phyloP scores from a whole-genome alignment of 1,140 invertebrate genomes.

The Drusus annulatus region DNA sequence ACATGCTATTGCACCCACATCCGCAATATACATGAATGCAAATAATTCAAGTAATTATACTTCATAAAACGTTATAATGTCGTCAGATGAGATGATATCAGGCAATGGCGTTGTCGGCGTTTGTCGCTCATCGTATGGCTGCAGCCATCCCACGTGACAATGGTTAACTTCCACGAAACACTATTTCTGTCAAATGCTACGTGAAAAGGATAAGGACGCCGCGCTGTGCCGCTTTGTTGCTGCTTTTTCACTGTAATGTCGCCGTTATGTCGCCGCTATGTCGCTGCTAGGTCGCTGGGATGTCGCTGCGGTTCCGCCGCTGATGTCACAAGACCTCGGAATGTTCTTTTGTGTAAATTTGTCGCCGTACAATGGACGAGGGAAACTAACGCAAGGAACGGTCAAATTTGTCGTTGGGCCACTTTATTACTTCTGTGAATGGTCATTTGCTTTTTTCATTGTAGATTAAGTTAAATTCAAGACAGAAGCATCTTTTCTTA shows the following conservation, averaged over 20 bases:
- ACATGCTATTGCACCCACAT: no score
- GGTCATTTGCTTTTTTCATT: no score
- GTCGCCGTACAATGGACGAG: not conserved
- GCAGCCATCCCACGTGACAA: conserved; percentile 10
- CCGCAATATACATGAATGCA: no score
- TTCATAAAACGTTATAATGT: no score
- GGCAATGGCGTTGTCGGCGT: not conserved
- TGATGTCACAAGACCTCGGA: conserved; percentile 20
- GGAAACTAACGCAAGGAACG: not conserved
- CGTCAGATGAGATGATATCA: no score
- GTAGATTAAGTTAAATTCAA: no score
- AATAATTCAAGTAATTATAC: no score
- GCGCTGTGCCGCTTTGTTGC: no score
- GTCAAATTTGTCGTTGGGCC: not conserved
- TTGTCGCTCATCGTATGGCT: not conserved
- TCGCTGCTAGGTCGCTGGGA: no score
- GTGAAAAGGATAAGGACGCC: conserved; percentile 14
- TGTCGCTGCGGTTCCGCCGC: not conserved
- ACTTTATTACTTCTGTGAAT: not conserved
- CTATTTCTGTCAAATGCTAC: conserved; percentile 45
- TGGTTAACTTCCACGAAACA: conserved; percentile 44
- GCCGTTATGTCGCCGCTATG: no score
- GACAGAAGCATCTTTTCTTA: no score
- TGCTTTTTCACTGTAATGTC: no score
- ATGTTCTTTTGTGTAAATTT: conserved; percentile 35